Conservation (phyloP, 2,113 vertebrate species). For the Rhadina sibilatrix region DNA sequence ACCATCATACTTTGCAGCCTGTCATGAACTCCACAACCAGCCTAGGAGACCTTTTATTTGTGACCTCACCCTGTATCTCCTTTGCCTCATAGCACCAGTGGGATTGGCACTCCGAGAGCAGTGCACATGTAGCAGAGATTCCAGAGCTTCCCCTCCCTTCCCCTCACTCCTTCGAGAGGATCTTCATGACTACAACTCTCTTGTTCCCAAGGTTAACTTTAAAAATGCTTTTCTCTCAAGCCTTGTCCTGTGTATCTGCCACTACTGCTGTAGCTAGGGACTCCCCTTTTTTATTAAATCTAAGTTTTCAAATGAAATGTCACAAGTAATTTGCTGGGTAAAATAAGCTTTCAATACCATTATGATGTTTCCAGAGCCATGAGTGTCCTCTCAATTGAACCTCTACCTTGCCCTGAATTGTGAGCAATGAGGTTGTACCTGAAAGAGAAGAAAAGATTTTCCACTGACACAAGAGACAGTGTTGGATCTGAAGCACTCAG, state of each 20-base stretch:
- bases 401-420: accelerated
- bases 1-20: neutral
- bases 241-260: neutral
- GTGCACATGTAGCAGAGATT: neutral
- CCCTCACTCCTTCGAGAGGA: neutral
- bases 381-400: neutral
- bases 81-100: neutral
- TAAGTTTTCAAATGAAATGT: neutral
- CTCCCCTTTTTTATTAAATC: neutral
- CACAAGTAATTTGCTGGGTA: neutral
- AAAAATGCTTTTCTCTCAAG: neutral
- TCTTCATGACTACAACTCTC: neutral
- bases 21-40: neutral
- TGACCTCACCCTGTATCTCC: neutral
- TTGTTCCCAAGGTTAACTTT: neutral
- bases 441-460: neutral
- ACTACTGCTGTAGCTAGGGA: neutral
- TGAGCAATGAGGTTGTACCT: neutral
- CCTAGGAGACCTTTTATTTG: neutral
- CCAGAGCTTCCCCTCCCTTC: neutral
- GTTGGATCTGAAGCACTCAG: neutral
- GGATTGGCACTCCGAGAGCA: neutral
- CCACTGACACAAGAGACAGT: accelerated
- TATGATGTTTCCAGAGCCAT: neutral
- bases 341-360: neutral